Conservation (phyloP, 2,113 vertebrate genomes). For the Phaethon lepturus region DNA sequence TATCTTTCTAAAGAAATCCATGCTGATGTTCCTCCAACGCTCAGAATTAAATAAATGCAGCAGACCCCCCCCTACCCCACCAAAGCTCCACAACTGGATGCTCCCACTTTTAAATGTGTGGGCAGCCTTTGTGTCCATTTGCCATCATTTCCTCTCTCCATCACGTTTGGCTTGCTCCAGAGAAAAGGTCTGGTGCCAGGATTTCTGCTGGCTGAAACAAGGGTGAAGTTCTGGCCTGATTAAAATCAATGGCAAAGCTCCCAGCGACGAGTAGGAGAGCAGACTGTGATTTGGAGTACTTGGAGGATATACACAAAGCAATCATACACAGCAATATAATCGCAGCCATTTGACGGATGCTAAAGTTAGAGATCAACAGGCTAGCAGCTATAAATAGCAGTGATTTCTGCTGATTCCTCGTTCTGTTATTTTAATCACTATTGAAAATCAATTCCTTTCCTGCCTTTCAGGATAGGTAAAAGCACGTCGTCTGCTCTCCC, state of each 20-base stretch:
- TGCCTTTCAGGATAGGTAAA: background rate
- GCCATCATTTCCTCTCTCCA: slow-evolving; percentile 5
- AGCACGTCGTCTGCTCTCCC: rapidly evolving
- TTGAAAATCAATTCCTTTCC: background rate
- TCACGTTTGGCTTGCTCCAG: background rate
- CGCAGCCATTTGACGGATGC: background rate
- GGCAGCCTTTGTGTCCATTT: background rate
- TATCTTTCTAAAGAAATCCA: background rate
- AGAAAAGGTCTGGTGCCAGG: slow-evolving; percentile 1
- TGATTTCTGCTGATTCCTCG: background rate
- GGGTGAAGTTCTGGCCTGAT: slow-evolving; percentile 38
- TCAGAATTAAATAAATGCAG: background rate
- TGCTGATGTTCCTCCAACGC: rapidly evolving
- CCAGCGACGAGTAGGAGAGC: background rate
- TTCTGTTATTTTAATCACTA: background rate
- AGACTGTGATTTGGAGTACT: slow-evolving; percentile 29
- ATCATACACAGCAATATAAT: slow-evolving; percentile 13
- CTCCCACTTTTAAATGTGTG: background rate
- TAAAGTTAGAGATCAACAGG: slow-evolving; percentile 48
- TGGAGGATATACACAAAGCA: slow-evolving; percentile 10
- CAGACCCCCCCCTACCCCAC: background rate
- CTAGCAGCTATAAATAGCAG: slow-evolving; percentile 4
- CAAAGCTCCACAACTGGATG: background rate
- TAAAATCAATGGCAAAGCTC: slow-evolving; percentile 43
- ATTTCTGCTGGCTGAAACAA: slow-evolving; percentile 44